These are phyloP conservation scores for Psittacus erithacus DNA, from an alignment of 2,113 vertebrate genomes.

Conservation along the genomic window DNA sequence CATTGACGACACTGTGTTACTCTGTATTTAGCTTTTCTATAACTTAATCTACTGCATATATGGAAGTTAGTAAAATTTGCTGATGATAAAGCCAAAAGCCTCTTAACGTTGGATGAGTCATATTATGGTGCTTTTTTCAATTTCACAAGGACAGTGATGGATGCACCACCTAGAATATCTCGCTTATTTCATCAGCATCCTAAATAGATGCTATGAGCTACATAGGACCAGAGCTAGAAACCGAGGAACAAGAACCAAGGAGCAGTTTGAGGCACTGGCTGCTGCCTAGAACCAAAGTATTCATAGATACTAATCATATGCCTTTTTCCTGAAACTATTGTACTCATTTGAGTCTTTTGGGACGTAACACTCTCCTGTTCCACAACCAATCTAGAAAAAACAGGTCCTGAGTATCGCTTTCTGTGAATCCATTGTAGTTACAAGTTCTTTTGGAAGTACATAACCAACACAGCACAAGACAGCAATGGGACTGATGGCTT, in stretches of 20 bases:
- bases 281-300: neutral
- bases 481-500: neutral
- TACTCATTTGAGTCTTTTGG: accelerated
- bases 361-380: neutral
- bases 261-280: neutral
- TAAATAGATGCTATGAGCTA: neutral
- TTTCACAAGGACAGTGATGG: neutral
- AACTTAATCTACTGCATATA: neutral
- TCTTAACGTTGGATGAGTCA: neutral
- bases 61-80: neutral
- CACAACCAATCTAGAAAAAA: neutral
- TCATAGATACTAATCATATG: neutral
- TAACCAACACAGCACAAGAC: neutral
- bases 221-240: neutral
- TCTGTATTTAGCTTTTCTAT: neutral
- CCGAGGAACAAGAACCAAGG: neutral
- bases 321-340: neutral
- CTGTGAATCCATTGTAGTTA: neutral
- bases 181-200: neutral
- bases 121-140: neutral
- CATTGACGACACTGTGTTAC: neutral
- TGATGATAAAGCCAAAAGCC: neutral
- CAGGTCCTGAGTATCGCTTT: neutral
- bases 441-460: neutral
- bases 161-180: neutral